phyloP scores from a whole-genome alignment of 2,888 invertebrate genomes.

The Pocota personata region DNA sequence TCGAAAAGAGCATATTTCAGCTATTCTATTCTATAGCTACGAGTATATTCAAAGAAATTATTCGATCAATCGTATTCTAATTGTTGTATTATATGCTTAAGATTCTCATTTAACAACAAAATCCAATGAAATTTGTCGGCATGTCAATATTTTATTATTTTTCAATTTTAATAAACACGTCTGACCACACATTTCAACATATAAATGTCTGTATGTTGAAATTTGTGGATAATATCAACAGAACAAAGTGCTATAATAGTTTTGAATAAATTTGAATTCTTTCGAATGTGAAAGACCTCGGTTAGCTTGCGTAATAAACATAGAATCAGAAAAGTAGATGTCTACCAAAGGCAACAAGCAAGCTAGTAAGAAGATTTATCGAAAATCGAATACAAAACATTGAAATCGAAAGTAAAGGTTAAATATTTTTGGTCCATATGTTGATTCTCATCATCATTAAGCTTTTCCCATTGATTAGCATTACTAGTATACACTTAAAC shows the following conservation, averaged over 20 bases:
- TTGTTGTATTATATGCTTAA: not conserved
- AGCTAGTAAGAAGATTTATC: not conserved
- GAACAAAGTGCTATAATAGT: not conserved
- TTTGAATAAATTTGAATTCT: slow-evolving; percentile 28
- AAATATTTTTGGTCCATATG: not conserved
- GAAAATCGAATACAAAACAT: not conserved
- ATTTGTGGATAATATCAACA: not conserved
- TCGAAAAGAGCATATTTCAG: not conserved
- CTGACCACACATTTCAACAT: not conserved
- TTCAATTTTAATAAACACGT: not conserved
- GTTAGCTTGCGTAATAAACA: slow-evolving; percentile 12
- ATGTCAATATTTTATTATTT: not conserved
- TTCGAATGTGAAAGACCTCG: slow-evolving; percentile 25
- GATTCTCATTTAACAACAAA: not conserved
- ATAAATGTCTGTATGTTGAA: not conserved
- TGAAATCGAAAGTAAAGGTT: slow-evolving; percentile 24
- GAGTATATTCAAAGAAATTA: no score
- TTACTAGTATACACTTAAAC: not conserved
- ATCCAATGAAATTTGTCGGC: not conserved
- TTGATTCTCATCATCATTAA: not conserved
- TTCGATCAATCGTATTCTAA: not conserved
- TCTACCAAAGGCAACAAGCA: not conserved
- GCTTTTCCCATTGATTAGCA: not conserved
- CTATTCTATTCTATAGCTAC: no score
- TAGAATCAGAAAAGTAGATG: not conserved